Evolutionary conservation across 2,113 vertebrate species (phyloP), one percentile per base, ranked within the genome.

Genomic region (Copsychus sechellarum): DNA sequence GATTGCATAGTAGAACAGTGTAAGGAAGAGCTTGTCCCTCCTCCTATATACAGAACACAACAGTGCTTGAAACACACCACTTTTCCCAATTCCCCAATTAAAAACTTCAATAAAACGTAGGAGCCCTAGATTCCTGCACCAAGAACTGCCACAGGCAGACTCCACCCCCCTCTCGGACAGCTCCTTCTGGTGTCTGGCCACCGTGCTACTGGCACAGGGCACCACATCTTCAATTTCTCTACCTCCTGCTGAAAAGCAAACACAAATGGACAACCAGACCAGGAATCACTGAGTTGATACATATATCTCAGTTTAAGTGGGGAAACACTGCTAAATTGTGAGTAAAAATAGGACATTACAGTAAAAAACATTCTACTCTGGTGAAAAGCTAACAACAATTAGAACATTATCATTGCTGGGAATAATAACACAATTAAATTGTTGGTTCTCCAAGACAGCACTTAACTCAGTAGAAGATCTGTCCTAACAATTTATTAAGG

Each of bases 1-100:
- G 24, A 56, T 1, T 78, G n/a, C 3, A 2, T 0, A 65, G 31
- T 1, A 61, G 28, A 84, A 78, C 3, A 33, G 21, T 1, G 0
- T 8, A 71, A 72, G 33, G 15, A 74, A 81, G 11, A 58, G 28
- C 15, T n/a, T 23, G 11, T 48, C 65, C 16, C 22, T 57, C 11
- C 38, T 90, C n/a, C 40, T 67, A 62, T 33, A 29, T 13, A 47
- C 6, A 54, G 31, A 15, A 42, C 26, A 36, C 0, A 1, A 14
- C 6, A 31, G 72, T 26, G 31, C 31, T 42, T 4, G 4, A 64
- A 93, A 79, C 23, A 47, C 3, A 0, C 12, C 12, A 42, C 20
- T 56, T 65, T 40, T 47, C 45, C 12, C 26, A 94, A n/a, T 33
- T 69, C 69, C 11, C 45, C 40, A 61, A 72, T 31, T 65, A 51